phyloP scores from a whole-genome alignment of 2,113 vertebrate species.

The Neolamprologus sp. region DNA sequence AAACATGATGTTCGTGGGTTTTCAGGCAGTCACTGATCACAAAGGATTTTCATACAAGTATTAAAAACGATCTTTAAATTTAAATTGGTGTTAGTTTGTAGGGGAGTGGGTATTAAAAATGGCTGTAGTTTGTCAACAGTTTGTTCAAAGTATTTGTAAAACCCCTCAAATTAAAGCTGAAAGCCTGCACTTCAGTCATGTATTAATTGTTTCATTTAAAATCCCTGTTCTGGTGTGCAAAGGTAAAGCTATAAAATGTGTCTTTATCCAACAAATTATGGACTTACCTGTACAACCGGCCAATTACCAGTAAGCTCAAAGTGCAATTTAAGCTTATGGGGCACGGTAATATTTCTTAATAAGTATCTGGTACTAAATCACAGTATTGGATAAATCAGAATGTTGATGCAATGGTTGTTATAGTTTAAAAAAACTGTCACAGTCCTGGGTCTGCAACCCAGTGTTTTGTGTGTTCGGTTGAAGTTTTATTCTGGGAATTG shows the following conservation, averaged over 20 bases:
- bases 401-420: not conserved
- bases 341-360: not conserved
- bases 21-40: not conserved
- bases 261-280: fast-evolving
- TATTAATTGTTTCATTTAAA: not conserved
- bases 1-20: not conserved
- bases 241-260: not conserved
- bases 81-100: not conserved
- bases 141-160: fast-evolving
- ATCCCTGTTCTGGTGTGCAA: not conserved
- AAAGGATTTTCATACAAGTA: too few relatives aligned
- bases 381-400: not conserved
- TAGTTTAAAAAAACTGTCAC: fast-evolving
- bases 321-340: not conserved
- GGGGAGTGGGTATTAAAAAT: not conserved
- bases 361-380: not conserved
- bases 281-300: not conserved
- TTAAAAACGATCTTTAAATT: not conserved
- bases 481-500: not conserved
- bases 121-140: not conserved
- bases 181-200: not conserved
- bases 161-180: not conserved
- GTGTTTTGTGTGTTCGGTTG: not conserved
- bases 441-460: not conserved
- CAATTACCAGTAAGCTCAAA: not conserved